A percentile compares a stretch with the other conserved stretches of the same genome.
phyloP scores from a whole-genome alignment of 2,797 vertebrate genomes.

The Champsocephalus gunnari region DNA sequence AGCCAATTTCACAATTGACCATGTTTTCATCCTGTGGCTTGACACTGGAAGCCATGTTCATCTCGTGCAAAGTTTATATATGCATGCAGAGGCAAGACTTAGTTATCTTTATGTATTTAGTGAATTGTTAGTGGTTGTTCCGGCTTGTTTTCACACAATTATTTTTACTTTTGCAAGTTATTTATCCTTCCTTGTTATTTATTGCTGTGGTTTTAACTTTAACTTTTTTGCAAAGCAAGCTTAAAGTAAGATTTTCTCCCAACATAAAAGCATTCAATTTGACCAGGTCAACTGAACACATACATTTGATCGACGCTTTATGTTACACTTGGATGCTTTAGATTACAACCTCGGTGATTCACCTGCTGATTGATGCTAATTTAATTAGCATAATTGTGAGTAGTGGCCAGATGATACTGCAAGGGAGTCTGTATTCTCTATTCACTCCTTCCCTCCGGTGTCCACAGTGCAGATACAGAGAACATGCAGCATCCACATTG shows the following conservation, averaged over 20 bases:
- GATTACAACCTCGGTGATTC: constrained; percentile 23
- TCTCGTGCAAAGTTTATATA: background rate
- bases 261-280: constrained; percentile 6
- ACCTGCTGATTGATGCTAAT: constrained; percentile 33
- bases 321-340: constrained; percentile 12
- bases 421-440: constrained; percentile 14
- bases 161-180: constrained; percentile 1
- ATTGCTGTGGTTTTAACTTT: constrained; percentile 9
- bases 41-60: constrained; percentile 1
- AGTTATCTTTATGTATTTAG: too few species aligned
- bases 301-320: constrained; percentile 2
- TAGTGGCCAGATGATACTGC: constrained; percentile 5
- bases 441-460: constrained; percentile 4
- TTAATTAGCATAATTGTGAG: constrained; percentile 40
- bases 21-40: constrained; percentile 15
- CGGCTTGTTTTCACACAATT: constrained; percentile 9
- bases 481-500: constrained; percentile 23
- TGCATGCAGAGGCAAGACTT: too few species aligned
- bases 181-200: background rate
- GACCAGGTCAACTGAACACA: constrained; percentile 6
- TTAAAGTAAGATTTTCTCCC: background rate
- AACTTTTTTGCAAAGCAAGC: constrained; percentile 4
- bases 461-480: constrained; percentile 27
- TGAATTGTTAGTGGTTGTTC: too few species aligned
- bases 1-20: constrained; percentile 40